Evolutionary conservation across 2,797 vertebrate species (phyloP).

Genomic region (Spatula clypeata): DNA sequence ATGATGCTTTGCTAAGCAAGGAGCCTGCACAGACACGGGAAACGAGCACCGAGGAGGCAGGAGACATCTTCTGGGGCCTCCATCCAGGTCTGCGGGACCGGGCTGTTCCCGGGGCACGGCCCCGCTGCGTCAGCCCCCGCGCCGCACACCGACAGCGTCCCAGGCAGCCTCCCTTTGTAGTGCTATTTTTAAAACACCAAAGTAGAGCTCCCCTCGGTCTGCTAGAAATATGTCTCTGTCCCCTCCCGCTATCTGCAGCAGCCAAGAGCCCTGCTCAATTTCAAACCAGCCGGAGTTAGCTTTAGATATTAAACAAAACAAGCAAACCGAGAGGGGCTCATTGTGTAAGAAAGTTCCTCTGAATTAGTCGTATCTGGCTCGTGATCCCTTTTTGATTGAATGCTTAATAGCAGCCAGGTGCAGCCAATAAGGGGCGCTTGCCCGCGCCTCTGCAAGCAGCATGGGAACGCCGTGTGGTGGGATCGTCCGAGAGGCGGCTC

Average conservation of each 20-base stretch:
- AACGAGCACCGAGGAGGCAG: not conserved
- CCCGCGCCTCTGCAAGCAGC: constrained; percentile 46
- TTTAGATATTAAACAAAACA: constrained; percentile 67
- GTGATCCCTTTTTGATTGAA: constrained; percentile 82
- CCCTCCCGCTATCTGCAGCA: not conserved
- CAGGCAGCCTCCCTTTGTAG: constrained; percentile 17
- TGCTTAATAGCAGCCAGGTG: constrained; percentile 82
- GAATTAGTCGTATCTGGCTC: constrained; percentile 79
- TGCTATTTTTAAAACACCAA: constrained; percentile 70
- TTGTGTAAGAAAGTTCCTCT: constrained; percentile 71
- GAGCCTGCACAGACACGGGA: not conserved
- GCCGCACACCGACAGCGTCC: not conserved
- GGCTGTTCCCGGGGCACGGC: not conserved
- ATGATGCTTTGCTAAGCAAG: too few relatives aligned
- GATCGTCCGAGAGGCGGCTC: constrained; percentile 55
- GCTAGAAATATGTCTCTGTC: constrained; percentile 42
- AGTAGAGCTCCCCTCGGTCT: constrained; percentile 62
- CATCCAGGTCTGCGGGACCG: not conserved
- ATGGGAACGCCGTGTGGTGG: constrained; percentile 62
- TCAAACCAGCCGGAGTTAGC: constrained; percentile 42
- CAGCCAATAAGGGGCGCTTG: constrained; percentile 39
- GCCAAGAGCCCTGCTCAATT: constrained; percentile 64
- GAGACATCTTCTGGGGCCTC: not conserved
- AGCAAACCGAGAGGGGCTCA: constrained; percentile 62
- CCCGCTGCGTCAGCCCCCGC: not conserved